Evolutionary conservation across 2,797 vertebrate species (phyloP).

Genomic region (Hipposideros larvatus): DNA sequence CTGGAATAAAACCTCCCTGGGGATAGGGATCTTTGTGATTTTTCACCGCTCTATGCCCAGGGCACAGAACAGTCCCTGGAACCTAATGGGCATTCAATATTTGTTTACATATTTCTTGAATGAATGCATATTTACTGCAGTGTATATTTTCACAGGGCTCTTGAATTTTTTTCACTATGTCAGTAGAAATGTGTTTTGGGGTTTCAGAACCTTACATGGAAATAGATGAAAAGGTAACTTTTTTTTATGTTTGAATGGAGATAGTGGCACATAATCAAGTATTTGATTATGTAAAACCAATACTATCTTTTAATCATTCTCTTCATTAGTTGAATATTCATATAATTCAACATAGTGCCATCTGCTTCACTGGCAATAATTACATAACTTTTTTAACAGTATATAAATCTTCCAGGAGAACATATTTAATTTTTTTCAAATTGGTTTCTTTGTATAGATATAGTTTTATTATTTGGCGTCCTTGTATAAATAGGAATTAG

Average conservation of each 20-base stretch:
- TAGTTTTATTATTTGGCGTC: conserved; percentile 61
- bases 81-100: neutral
- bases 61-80: neutral
- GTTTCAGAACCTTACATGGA: neutral
- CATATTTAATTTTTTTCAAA: neutral
- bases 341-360: conserved; percentile 42
- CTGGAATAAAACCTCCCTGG: neutral
- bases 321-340: conserved; percentile 45
- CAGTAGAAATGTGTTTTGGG: neutral
- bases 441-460: conserved; percentile 33
- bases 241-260: neutral
- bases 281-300: neutral
- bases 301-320: conserved; percentile 56
- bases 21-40: neutral
- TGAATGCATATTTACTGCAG: neutral
- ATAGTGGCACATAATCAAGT: neutral
- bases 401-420: conserved; percentile 47
- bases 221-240: neutral
- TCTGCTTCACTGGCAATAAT: conserved; percentile 34
- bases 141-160: neutral
- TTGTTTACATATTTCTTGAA: neutral
- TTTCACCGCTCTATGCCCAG: neutral
- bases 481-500: conserved; percentile 13
- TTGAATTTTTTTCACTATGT: neutral
- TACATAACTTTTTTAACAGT: conserved; percentile 46